Evolutionary conservation across 2,113 vertebrate species (phyloP).

Genomic region (Pristiophorus japonicus): DNA sequence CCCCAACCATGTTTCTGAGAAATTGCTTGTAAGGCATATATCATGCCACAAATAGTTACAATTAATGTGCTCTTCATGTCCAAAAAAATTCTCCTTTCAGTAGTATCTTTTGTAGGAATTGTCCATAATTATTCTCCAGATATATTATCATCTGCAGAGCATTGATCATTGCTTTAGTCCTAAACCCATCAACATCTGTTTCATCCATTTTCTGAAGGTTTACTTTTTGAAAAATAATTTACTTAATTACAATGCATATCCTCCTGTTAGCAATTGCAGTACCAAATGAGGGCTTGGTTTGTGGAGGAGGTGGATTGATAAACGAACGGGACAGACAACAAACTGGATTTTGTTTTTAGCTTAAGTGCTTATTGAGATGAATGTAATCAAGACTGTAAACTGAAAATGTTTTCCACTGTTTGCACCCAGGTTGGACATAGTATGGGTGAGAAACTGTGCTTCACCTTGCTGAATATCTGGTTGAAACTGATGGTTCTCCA

Average conservation of each 20-base stretch:
- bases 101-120: neutral
- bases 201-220: neutral
- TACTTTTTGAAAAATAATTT: neutral
- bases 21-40: neutral
- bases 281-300: neutral
- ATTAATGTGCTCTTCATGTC: neutral
- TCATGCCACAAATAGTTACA: neutral
- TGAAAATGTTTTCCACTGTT: neutral
- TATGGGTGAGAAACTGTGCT: neutral
- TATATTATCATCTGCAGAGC: neutral
- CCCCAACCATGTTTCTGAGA: neutral
- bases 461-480: neutral
- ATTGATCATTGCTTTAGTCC: neutral
- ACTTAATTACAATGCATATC: neutral
- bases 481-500: neutral
- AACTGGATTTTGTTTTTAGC: neutral
- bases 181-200: neutral
- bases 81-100: neutral
- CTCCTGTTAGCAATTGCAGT: neutral
- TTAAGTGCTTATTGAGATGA: neutral
- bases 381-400: neutral
- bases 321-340: neutral
- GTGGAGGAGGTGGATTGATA: neutral
- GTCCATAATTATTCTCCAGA: neutral
- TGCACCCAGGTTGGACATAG: neutral